Conservation (phyloP, 2,888 invertebrate species). For the Adela reaumurella region DNA sequence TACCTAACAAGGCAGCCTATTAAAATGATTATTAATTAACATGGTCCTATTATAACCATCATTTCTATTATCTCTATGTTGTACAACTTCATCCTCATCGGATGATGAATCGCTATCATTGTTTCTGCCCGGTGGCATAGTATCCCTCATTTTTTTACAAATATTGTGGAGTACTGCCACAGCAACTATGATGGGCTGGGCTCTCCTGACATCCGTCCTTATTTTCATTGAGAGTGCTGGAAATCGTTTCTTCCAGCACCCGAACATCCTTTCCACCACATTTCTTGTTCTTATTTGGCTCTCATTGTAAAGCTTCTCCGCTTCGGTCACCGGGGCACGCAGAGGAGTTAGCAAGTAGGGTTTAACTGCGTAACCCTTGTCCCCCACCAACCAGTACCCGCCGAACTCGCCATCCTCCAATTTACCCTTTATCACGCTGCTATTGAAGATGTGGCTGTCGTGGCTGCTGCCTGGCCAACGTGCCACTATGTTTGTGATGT, state of each 20-base stretch:
- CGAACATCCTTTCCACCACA: conserved; percentile 7
- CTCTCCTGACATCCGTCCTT: neutral
- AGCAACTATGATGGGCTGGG: conserved; percentile 4
- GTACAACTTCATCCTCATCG: conserved; percentile 3
- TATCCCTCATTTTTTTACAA: conserved; percentile 3
- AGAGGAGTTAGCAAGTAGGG: conserved; percentile 9
- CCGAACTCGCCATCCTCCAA: conserved; percentile 3
- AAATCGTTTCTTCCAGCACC: conserved; percentile 5
- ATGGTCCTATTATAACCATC: conserved; percentile 5
- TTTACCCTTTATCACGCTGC: neutral
- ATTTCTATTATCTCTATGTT: conserved; percentile 5
- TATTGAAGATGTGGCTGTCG: conserved; percentile 6
- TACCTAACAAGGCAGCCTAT: neutral
- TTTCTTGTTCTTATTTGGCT: conserved; percentile 8
- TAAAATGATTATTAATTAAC: conserved; percentile 7
- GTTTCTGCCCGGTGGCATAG: conserved; percentile 5
- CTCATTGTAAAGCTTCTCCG: conserved; percentile 7
- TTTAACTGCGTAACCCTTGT: conserved; percentile 8
- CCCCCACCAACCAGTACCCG: conserved; percentile 4
- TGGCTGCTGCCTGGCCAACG: conserved; percentile 13
- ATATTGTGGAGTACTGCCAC: conserved; percentile 6
- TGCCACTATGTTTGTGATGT: conserved; percentile 12
- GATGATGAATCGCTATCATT: conserved; percentile 1
- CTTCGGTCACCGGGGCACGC: conserved; percentile 3
- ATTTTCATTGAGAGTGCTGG: conserved; percentile 5